Base-by-base conservation (phyloP, 2,797 vertebrate genomes). In the Cirrhinus molitorella region DNA sequence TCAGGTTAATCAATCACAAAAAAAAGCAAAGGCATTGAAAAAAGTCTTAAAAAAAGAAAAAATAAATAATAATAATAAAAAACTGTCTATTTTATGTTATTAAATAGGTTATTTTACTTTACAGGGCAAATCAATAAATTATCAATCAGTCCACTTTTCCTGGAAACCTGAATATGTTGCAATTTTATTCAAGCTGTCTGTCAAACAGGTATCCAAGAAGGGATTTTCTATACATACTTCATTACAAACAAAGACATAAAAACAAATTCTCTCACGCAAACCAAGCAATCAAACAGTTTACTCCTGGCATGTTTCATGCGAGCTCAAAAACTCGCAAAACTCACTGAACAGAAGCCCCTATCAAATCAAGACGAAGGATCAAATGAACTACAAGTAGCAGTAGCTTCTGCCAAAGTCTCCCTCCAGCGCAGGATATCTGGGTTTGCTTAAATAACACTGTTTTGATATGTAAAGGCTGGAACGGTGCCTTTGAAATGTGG, bases 381-480 rank as follows among this genome's bases (percentile, higher is more conserved):
- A 57, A 55, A 55, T 11, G 13, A 57, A 74, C 45, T n/a, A 65
- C 11, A 55, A 31, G 19, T 34, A 37, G 66, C 65, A 13, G 19
- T 8, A 34, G 59, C 21, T 66, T 70, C 53, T 81, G 55, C 40
- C 25, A 61, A 80, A 25, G 16, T 70, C n/a, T 65, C 65, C 12
- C 70, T 51, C 40, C 65, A 61, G 47, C 47, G 59, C 47, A 55
- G 28, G 49, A 45, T 70, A 79, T 72, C 63, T 76, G 37, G 77
- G 87, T 73, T 84, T 68, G 49, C 49, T 84, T 78, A 43, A 80
- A 53, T 65, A 70, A 49, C 65, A 28, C 55, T 34, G 45, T 70
- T 83, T 40, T 68, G 75, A 83, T 74, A 86, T 82, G 78, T 53
- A 71, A 66, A 74, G 37, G 37, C 11, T 71, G 81, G 79, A 85